These are phyloP conservation scores for Lithophane semibrunnea DNA, from an alignment of 2,888 invertebrate genomes.

Conservation along the genomic window DNA sequence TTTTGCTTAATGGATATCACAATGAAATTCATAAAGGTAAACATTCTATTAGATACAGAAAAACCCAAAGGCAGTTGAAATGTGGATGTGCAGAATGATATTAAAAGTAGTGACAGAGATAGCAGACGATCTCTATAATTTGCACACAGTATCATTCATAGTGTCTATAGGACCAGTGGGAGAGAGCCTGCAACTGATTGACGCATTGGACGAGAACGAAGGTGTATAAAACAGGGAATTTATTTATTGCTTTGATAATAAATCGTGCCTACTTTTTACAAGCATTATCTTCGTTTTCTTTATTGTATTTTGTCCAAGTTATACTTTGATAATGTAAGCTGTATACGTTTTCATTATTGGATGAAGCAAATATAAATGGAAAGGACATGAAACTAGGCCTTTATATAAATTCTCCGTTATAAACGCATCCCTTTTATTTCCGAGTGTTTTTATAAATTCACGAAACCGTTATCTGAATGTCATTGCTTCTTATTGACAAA, in stretches of 20 bases:
- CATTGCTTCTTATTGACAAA: conserved; percentile 39
- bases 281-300: conserved; percentile 22
- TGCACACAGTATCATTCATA: conserved; percentile 82
- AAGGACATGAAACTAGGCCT: not conserved
- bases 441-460: conserved; percentile 10
- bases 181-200: conserved; percentile 82
- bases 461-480: conserved; percentile 21
- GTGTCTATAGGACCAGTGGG: conserved; percentile 81
- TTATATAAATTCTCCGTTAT: not conserved
- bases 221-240: conserved; percentile 53
- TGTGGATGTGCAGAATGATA: conserved; percentile 86
- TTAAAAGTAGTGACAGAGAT: conserved; percentile 81
- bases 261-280: conserved; percentile 46
- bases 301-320: not conserved
- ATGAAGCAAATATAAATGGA: not conserved
- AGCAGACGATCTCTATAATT: conserved; percentile 80
- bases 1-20: conserved; percentile 46
- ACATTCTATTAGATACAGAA: conserved; percentile 45
- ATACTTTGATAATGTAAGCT: not conserved
- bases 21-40: conserved; percentile 62
- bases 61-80: conserved; percentile 65
- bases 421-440: not conserved
- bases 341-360: not conserved
- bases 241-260: conserved; percentile 37
- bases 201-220: conserved; percentile 84